Conservation (phyloP, 2,797 vertebrate genomes). For the Eleutherodactylus coqui region DNA sequence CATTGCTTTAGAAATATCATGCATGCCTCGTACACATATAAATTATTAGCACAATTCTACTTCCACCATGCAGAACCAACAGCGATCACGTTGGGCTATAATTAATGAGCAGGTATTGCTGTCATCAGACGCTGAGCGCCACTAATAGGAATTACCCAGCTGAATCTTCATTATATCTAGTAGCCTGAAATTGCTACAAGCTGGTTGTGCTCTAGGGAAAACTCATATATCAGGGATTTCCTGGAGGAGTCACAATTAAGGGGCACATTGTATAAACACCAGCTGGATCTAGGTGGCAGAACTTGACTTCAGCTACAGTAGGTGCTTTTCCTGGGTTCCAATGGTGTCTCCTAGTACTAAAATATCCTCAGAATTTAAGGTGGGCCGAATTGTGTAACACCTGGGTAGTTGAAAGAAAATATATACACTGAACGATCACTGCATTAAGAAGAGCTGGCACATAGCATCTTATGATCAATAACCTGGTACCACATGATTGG, state of each 20-base stretch:
- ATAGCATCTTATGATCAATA: too few relatives aligned
- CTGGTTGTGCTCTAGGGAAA: not conserved
- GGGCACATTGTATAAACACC: too few relatives aligned
- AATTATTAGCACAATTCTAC: not conserved
- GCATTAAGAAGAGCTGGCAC: too few relatives aligned
- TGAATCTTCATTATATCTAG: not conserved
- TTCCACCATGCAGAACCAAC: not conserved
- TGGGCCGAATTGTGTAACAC: too few relatives aligned
- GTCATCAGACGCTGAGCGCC: conserved; percentile 20
- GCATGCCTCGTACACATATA: not conserved
- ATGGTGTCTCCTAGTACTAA: too few relatives aligned
- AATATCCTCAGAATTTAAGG: too few relatives aligned
- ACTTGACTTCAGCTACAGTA: too few relatives aligned
- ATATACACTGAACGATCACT: too few relatives aligned
- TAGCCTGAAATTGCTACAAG: not conserved
- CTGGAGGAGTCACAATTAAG: not conserved
- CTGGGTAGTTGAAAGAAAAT: too few relatives aligned
- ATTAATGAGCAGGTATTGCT: conserved; percentile 19
- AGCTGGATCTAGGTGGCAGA: too few relatives aligned
- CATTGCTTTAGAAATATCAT: not conserved
- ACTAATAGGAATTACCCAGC: conserved; percentile 30
- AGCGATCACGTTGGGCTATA: not conserved
- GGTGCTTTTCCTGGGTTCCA: too few relatives aligned
- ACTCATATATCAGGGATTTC: conserved; percentile 5
- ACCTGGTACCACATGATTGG: too few relatives aligned